Evolutionary conservation across 1,140 invertebrate species (phyloP).

Genomic region (Nilaparvata lugens): DNA sequence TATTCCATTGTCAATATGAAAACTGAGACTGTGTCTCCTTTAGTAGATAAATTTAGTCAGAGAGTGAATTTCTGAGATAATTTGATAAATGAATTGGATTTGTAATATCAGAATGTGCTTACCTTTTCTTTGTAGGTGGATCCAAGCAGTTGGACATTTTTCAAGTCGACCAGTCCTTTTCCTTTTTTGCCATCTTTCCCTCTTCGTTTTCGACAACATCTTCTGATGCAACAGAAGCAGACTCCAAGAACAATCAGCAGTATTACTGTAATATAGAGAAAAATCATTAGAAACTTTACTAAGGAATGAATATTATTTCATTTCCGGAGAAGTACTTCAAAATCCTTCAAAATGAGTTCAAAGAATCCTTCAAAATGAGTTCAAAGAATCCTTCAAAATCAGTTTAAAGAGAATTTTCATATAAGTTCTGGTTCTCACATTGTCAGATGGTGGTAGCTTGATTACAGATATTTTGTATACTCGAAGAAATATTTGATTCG

Average conservation of each 20-base stretch:
- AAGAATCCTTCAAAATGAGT: background rate
- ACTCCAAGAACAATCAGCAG: conserved; percentile 74
- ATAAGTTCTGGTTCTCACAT: background rate
- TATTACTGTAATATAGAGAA: conserved; percentile 44
- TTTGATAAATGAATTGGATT: too few relatives aligned
- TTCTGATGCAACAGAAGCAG: conserved; percentile 87
- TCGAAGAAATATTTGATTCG: too few relatives aligned
- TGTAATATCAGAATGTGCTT: conserved; percentile 24
- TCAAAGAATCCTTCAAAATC: background rate
- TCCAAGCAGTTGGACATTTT: conserved; percentile 89
- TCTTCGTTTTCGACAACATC: conserved; percentile 87
- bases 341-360: background rate
- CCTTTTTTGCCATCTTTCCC: conserved; percentile 96
- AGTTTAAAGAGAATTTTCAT: background rate
- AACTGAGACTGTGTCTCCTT: too few relatives aligned
- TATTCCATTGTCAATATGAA: too few relatives aligned
- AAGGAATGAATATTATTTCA: background rate
- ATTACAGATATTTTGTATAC: too few relatives aligned
- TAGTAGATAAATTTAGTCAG: too few relatives aligned
- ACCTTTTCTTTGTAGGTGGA: conserved; percentile 98
- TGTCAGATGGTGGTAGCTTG: too few relatives aligned
- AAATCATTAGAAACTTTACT: background rate
- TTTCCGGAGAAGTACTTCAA: background rate
- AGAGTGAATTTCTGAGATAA: too few relatives aligned
- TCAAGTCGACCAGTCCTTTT: conserved; percentile 89